Percentiles rank a stretch among this genome's conserved stretches.
Evolutionary conservation across 2,888 invertebrate genomes (phyloP).

Genomic region (Sceliomorpha sp.): DNA sequence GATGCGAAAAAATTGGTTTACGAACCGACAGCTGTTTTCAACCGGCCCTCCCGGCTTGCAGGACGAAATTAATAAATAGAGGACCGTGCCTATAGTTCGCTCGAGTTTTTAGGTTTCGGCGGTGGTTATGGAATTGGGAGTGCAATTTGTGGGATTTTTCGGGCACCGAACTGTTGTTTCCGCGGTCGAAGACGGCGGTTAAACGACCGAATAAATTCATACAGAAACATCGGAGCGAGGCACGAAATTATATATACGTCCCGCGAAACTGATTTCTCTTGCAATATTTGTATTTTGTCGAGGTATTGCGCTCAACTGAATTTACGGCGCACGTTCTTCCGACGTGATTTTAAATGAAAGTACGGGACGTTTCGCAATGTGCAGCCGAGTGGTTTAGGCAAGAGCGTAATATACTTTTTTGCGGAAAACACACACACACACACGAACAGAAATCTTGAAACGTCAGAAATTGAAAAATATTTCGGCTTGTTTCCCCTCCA

Average conservation of each 20-base stretch:
- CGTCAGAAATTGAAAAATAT: no score
- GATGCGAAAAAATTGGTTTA: slow-evolving; percentile 37
- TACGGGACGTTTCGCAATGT: neutral
- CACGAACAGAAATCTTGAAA: neutral
- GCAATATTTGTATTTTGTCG: neutral
- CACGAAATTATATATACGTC: neutral
- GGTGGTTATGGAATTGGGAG: no score
- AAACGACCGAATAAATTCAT: neutral
- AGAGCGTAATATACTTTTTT: neutral
- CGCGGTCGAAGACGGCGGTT: no score
- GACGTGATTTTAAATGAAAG: neutral
- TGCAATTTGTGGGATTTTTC: no score
- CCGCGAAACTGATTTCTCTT: neutral
- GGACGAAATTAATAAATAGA: slow-evolving; percentile 41
- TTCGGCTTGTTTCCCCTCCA: no score
- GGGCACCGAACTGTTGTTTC: no score
- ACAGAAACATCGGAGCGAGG: neutral
- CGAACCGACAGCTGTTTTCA: slow-evolving; percentile 26
- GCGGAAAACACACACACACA: neutral
- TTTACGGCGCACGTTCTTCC: neutral
- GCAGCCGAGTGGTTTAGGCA: neutral
- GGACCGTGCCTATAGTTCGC: no score
- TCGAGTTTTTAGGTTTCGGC: no score
- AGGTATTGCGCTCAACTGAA: neutral
- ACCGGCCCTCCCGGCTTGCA: slow-evolving; percentile 7